phyloP scores from a whole-genome alignment of 1,140 invertebrate genomes.

The Hyphantria cunea region DNA sequence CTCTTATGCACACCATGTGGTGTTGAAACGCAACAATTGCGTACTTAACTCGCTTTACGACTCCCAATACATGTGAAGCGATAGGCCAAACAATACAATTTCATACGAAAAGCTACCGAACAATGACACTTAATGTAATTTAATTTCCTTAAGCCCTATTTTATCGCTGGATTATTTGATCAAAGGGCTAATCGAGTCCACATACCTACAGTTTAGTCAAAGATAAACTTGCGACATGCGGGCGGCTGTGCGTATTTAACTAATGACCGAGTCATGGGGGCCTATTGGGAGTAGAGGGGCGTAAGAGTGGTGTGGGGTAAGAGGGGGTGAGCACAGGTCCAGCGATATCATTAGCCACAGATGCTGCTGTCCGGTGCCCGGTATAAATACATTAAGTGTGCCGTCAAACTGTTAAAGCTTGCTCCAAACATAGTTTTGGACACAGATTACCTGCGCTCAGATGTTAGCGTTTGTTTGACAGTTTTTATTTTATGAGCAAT shows the following conservation, averaged over 20 bases:
- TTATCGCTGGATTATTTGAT: constrained; percentile 80
- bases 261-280: constrained; percentile 78
- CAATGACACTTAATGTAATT: constrained; percentile 78
- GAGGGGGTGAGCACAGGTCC: constrained; percentile 45
- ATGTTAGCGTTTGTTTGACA: constrained; percentile 14
- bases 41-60: neutral
- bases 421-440: constrained; percentile 55
- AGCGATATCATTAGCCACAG: constrained; percentile 78
- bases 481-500: constrained; percentile 16
- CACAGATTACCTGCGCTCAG: constrained; percentile 33
- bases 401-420: constrained; percentile 74
- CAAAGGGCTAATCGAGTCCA: constrained; percentile 80
- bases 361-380: constrained; percentile 72
- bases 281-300: constrained; percentile 27
- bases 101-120: constrained; percentile 52
- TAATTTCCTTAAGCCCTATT: constrained; percentile 78
- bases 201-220: constrained; percentile 76
- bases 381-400: constrained; percentile 78
- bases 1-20: neutral
- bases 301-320: constrained; percentile 14
- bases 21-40: neutral
- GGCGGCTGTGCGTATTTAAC: constrained; percentile 79
- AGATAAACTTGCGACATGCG: constrained; percentile 81
- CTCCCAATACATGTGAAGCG: constrained; percentile 14
- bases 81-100: constrained; percentile 28